Percentiles rank a stretch among this genome's conserved stretches.
Evolutionary conservation across 2,113 vertebrate genomes (phyloP).

Genomic region (Pteronura brasiliensis): DNA sequence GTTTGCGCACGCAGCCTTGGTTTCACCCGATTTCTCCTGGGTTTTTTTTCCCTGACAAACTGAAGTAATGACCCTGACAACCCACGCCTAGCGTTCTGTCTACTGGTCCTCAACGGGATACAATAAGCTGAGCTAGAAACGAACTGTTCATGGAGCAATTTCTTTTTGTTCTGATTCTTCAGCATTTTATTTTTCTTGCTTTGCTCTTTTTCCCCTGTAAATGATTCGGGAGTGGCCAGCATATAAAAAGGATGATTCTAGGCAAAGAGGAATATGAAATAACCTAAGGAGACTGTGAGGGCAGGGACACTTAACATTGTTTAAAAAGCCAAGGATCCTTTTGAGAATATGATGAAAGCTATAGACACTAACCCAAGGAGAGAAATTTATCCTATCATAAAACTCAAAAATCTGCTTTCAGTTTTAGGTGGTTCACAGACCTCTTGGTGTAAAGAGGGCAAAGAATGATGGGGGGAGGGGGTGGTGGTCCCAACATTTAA

Average conservation of each 20-base stretch:
- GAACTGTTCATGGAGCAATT: background rate
- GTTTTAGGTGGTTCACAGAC: slow-evolving; percentile 11
- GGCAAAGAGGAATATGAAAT: slow-evolving; percentile 22
- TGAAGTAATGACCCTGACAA: background rate
- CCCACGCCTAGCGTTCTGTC: background rate
- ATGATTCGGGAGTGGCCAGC: slow-evolving; percentile 26
- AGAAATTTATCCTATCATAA: background rate
- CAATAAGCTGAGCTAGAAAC: background rate
- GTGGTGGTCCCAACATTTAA: background rate
- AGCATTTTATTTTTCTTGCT: background rate
- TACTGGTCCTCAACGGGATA: background rate
- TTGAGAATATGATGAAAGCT: slow-evolving; percentile 10
- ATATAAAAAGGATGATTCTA: background rate
- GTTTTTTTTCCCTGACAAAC: background rate
- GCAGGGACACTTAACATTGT: background rate
- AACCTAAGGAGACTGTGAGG: background rate
- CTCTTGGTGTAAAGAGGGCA: background rate
- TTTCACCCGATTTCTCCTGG: background rate
- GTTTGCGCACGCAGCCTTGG: background rate
- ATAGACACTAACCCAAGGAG: background rate
- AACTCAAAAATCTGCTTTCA: background rate
- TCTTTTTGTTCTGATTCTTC: slow-evolving; percentile 19
- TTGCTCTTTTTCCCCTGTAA: background rate
- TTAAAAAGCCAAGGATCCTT: background rate
- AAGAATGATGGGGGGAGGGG: background rate